phyloP scores from a whole-genome alignment of 1,140 invertebrate species.

The Drosophila tani region DNA sequence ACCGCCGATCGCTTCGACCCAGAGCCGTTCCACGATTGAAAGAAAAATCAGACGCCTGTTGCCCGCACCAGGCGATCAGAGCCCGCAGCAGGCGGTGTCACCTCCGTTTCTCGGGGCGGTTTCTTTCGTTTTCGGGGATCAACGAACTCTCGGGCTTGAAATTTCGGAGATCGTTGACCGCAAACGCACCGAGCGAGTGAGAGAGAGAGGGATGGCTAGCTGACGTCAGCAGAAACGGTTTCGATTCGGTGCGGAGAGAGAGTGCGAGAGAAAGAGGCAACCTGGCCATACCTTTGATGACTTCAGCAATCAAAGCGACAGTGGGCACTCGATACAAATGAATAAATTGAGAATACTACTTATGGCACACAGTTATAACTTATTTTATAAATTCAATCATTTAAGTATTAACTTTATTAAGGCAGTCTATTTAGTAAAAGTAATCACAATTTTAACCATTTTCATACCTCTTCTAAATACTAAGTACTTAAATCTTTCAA shows the following conservation, averaged over 20 bases:
- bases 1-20: slow-evolving; percentile 37
- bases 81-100: background rate
- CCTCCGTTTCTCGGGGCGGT: slow-evolving; percentile 10
- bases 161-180: slow-evolving; percentile 70
- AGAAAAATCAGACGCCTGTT: slow-evolving; percentile 75
- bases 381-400: too few species aligned
- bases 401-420: too few species aligned
- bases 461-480: too few species aligned
- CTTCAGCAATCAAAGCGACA: slow-evolving; percentile 20
- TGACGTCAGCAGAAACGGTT: background rate
- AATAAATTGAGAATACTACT: background rate
- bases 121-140: slow-evolving; percentile 63
- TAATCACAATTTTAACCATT: too few species aligned
- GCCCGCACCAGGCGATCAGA: slow-evolving; percentile 55
- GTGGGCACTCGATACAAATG: background rate
- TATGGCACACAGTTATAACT: too few species aligned
- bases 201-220: slow-evolving; percentile 6
- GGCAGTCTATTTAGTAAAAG: too few species aligned
- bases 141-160: slow-evolving; percentile 49
- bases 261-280: slow-evolving; percentile 1
- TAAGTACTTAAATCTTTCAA: too few species aligned
- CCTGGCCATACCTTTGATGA: slow-evolving; percentile 20
- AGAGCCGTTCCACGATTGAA: slow-evolving; percentile 52
- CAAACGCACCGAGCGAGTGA: background rate
- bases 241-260: background rate